These are phyloP conservation scores for Oenanthe melanoleuca DNA, from an alignment of 2,113 vertebrate genomes.

Conservation along the genomic window DNA sequence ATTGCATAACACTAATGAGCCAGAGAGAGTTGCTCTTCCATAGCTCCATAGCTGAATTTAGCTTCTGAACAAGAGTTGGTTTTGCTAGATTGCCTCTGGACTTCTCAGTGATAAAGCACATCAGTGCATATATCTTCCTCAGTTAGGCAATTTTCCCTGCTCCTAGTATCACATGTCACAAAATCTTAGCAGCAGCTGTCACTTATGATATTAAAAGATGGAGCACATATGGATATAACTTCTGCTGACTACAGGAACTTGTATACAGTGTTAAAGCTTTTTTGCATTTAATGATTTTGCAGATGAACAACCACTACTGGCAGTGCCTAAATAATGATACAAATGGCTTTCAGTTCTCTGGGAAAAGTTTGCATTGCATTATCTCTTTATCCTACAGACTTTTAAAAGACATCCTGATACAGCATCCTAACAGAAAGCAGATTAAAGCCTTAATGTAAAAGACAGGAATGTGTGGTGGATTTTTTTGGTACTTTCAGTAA, in stretches of 20 bases:
- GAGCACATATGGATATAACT: neutral
- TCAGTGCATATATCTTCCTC: neutral
- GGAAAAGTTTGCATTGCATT: neutral
- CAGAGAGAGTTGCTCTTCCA: neutral
- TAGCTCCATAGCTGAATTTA: neutral
- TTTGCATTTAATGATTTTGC: neutral
- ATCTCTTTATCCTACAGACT: neutral
- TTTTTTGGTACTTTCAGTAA: neutral
- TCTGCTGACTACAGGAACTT: slow-evolving; percentile 7
- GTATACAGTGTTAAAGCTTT: neutral
- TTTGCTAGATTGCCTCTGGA: neutral
- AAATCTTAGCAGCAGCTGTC: neutral
- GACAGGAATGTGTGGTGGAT: neutral
- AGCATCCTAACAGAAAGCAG: neutral
- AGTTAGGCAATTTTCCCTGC: neutral
- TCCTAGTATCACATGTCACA: neutral
- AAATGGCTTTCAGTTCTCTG: neutral
- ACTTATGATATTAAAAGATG: slow-evolving; percentile 10
- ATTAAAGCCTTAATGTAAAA: neutral
- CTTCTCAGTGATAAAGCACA: neutral
- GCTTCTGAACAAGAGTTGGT: neutral
- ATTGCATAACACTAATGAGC: neutral
- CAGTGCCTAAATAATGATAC: neutral
- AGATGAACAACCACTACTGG: neutral
- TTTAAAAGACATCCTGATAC: neutral